Conservation (phyloP, 2,888 invertebrate species). For the Drosophila peninsularis region DNA sequence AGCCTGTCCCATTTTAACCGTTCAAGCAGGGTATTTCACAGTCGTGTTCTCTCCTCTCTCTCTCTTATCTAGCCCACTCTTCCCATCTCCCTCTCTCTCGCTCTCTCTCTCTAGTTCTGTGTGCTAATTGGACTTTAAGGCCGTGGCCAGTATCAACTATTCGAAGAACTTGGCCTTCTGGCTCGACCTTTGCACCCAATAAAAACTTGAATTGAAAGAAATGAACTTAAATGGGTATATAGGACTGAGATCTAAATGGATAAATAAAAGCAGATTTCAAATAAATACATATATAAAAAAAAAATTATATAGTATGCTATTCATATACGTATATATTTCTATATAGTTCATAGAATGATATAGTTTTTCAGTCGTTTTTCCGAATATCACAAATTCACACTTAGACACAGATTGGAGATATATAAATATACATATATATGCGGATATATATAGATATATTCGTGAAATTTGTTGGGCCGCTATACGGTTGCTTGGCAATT, state of each 20-base stretch:
- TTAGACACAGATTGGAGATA: conserved; percentile 20
- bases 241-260: too few relatives aligned
- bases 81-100: too few relatives aligned
- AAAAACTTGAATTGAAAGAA: neutral
- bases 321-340: neutral
- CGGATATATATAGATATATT: neutral
- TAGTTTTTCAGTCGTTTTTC: conserved; percentile 11
- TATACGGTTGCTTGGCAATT: conserved; percentile 37
- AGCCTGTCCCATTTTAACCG: neutral
- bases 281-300: too few relatives aligned
- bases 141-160: conserved; percentile 8
- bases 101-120: neutral
- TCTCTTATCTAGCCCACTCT: too few relatives aligned
- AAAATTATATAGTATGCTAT: too few relatives aligned
- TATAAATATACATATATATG: neutral
- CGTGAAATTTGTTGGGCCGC: conserved; percentile 18
- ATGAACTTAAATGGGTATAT: too few relatives aligned
- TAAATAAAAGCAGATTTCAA: too few relatives aligned
- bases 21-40: conserved; percentile 11
- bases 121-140: conserved; percentile 10
- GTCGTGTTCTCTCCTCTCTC: neutral
- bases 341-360: neutral
- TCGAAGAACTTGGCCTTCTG: neutral
- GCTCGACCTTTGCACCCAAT: conserved; percentile 5
- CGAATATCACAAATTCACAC: conserved; percentile 42